Base-by-base conservation (phyloP, 2,797 vertebrate genomes). In the Dipus sagitta region DNA sequence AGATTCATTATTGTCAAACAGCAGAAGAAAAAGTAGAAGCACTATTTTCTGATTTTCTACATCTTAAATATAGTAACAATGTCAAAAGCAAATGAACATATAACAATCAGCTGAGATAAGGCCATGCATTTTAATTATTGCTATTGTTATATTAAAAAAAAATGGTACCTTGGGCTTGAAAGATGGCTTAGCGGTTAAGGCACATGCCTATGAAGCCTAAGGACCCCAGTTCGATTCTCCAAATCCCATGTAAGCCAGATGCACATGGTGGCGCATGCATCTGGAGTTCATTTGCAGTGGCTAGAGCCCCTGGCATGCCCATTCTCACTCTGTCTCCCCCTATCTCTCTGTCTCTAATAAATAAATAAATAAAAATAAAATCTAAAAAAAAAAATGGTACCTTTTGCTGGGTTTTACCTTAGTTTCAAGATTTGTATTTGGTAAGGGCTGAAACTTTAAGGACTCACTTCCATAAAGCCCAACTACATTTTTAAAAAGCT, bases 51-150 rank as follows among this genome's bases (percentile, higher is more conserved):
- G 32, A 2, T 80, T 92, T 86, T 86, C 58, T 86, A 1, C 60
- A 91, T 92, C 94, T 96, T 77, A 26, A 84, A 12, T 54, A 24
- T 58, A 92, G 58, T 60, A 85, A 79, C 62, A 81, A 83, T 28
- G 10, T 58, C 86, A 64, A 74, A 28, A 88, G 72, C 65, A 26
- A 77, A 72, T 70, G 23, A 78, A 94, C 88, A 81, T 83, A 83
- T 58, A 94, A 83, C 82, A 79, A 82, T 62, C 52, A 83, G 58
- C 0, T 60, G 87, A 4, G 92, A 30, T 65, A 83, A 94, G 24
- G 26, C 23, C 1, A 12, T 54, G 0, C 30, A 38, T 82, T 84
- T 84, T 91, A 78, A 85, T 15, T 60, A 85, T 15, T 60, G 76
- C 18, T 17, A 83, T 28, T 24, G 62, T 68, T 52, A 70, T 42